Evolutionary conservation across 2,797 vertebrate genomes (phyloP).

Genomic region (Trichosurus vulpecula): DNA sequence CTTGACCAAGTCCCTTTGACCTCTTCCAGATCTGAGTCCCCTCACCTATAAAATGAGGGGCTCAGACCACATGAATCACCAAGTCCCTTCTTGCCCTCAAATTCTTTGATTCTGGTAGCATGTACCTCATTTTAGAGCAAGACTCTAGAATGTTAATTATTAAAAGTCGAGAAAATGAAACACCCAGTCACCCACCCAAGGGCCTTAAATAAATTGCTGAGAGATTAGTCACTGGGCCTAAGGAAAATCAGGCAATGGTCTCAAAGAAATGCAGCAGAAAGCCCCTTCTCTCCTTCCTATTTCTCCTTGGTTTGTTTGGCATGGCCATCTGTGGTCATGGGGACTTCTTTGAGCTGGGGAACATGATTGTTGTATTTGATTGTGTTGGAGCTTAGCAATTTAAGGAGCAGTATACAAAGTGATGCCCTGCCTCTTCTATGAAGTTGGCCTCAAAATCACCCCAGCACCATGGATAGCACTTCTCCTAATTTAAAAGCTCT

Average conservation of each 20-base stretch:
- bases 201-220: not conserved
- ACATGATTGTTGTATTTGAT: not conserved
- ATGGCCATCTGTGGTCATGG: not conserved
- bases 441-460: not conserved
- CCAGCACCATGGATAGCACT: not conserved
- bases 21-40: not conserved
- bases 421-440: not conserved
- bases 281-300: not conserved
- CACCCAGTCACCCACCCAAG: not conserved
- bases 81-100: not conserved
- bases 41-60: not conserved
- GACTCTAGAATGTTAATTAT: not conserved
- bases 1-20: constrained; percentile 3
- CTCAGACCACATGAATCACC: not conserved
- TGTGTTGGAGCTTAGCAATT: not conserved
- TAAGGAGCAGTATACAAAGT: not conserved
- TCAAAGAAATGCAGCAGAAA: not conserved
- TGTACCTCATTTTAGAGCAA: not conserved
- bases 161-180: not conserved
- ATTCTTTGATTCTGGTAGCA: not conserved
- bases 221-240: not conserved
- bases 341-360: not conserved
- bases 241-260: not conserved
- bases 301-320: constrained; percentile 4
- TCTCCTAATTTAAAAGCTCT: not conserved